phyloP scores from a whole-genome alignment of 2,888 invertebrate genomes.

The Strigamia crassipes region DNA sequence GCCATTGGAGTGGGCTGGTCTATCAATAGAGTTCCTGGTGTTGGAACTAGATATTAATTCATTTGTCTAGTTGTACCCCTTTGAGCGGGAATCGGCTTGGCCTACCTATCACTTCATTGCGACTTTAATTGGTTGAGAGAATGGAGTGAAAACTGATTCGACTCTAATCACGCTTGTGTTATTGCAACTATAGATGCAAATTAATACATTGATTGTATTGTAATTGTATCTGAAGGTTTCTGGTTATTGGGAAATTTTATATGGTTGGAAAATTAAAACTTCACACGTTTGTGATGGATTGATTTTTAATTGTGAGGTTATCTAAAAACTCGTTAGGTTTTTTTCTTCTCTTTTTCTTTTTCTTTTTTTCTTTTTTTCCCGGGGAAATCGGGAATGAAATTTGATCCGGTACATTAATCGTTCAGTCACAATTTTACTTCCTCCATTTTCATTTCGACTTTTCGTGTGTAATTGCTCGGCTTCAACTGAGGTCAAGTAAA shows the following conservation, averaged over 20 bases:
- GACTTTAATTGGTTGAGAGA: slow-evolving; percentile 21
- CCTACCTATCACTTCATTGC: slow-evolving; percentile 29
- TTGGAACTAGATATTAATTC: slow-evolving; percentile 18
- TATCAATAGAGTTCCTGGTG: slow-evolving; percentile 34
- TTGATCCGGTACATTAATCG: background rate
- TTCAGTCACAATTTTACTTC: background rate
- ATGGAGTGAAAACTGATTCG: background rate
- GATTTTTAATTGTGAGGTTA: background rate
- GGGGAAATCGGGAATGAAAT: background rate
- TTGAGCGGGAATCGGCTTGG: background rate
- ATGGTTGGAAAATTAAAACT: background rate
- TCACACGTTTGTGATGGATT: background rate
- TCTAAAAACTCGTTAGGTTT: background rate
- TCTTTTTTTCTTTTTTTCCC: background rate
- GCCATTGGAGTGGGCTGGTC: background rate
- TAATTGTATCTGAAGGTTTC: background rate
- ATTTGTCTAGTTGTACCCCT: slow-evolving; percentile 33
- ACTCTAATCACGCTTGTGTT: background rate
- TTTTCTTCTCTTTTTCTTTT: background rate
- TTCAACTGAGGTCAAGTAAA: slow-evolving; percentile 38
- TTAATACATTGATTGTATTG: background rate
- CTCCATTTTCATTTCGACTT: background rate
- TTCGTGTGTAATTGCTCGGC: slow-evolving; percentile 3
- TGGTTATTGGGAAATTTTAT: background rate
- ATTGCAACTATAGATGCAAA: background rate